Evolutionary conservation across 2,797 vertebrate species (phyloP), one percentile per base, ranked within the genome.

Genomic region (Peromyscus nudipes): DNA sequence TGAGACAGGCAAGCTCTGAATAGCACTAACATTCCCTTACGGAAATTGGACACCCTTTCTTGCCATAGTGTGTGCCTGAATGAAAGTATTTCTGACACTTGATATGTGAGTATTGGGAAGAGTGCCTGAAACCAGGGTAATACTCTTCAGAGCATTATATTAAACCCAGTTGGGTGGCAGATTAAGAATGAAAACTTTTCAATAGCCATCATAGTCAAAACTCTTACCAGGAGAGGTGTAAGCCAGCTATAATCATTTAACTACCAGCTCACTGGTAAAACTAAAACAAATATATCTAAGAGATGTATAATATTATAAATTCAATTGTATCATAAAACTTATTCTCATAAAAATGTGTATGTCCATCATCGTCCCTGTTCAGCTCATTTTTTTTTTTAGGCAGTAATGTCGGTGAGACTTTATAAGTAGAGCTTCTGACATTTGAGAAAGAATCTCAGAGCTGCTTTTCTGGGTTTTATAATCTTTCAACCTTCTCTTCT

Each of bases 11-110:
- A 92, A 77, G 11, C 62, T 75, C 3, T 0, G 80, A 96, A 95
- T 92, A 92, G 76, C 88, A 77, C 84, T 96, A 93, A 96, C 73
- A 77, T 96, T 97, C 86, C 92, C 16, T 71, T 92, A 49, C 89
- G 64, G 62, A 95, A 96, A 96, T 40, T 92, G 73, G 91, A 94
- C 71, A 85, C 60, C 73, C 60, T 95, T 43, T 85, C 71, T 93
- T 49, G 67, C 62, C 21, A 83, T 11, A 52, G 93, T 75, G 7
- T 83, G 37, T 73, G 23, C 29, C 69, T 89, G 49, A 89, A 80
- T 83, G 49, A 95, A 97, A 91, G 43, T 64, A 76, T 80, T 43
- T 96, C 73, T 96, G 65, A 95, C 55, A 40, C 2, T 27, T 27
- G n/a, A 88, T 89, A 75, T 64, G 52, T 19, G 12, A 34, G 19